Base-by-base conservation (phyloP, 92 coral and sea anemone species). In the Bergia puertoricense region DNA sequence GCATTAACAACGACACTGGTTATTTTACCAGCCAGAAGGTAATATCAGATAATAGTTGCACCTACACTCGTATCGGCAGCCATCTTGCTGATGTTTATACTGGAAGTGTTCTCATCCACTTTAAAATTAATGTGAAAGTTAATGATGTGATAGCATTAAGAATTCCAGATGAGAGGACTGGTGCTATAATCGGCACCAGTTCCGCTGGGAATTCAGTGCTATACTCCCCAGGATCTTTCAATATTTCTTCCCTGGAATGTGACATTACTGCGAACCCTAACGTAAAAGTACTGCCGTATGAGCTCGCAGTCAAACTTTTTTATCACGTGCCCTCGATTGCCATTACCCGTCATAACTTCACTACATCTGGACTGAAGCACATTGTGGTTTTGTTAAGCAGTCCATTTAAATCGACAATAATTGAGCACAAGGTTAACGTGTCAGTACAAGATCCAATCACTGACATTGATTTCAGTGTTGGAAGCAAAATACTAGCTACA, bases 21-120 rank as follows among this genome's bases (percentile, higher is more conserved):
- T 42, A 11, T 7, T 42, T 45, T 14, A 41, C 54, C 46, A 0
- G 6, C n/a, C 80, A 18, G 8, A 51, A 76, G 37, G 51, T n/a
- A 43, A 76, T 76, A 76, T n/a, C 80, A 76, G 51, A 76, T 30
- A n/a, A 51, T 76, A 76, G 20, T 38, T 76, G 48, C 54, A 76
- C 80, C 0, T 76, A 40, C 42, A 40, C 22, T 39, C 50, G 80
- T 76, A 42, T 76, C 80, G 80, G 48, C 30, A 76, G 46, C 36
- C 80, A 18, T n/a, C 13, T 16, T 76, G 46, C 54, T 40, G 11
- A 76, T 42, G 80, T 76, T 16, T 4, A 15, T 40, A 76, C 80
- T 6, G 80, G 80, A 76, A 16, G 54, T 42, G 37, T 51, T 42
- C 23, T 16, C 30, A 75, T 75, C 37, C 46, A 76, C 80, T 76